Evolutionary conservation across 2,888 invertebrate genomes (phyloP).

Genomic region (Norana najaformis): DNA sequence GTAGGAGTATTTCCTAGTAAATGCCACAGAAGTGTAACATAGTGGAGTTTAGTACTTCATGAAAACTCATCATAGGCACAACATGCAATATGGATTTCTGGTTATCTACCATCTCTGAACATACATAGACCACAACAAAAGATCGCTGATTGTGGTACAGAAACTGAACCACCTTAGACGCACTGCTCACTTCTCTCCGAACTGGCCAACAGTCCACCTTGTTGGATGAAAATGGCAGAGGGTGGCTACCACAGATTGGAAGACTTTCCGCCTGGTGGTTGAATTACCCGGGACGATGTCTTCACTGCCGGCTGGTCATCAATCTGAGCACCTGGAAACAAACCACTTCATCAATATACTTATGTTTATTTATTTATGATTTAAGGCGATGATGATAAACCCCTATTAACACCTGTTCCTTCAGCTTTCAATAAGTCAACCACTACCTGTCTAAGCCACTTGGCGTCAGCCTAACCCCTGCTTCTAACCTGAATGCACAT

Average conservation of each 20-base stretch:
- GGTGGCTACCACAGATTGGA: constrained; percentile 40
- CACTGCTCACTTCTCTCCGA: background rate
- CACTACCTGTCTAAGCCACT: background rate
- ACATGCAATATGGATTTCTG: background rate
- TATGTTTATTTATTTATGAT: background rate
- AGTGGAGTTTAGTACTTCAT: background rate
- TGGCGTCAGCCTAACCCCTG: no score
- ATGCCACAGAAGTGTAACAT: background rate
- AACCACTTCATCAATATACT: constrained; percentile 45
- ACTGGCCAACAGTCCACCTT: background rate
- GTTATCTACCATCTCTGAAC: background rate
- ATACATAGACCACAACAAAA: background rate
- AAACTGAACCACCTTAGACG: background rate
- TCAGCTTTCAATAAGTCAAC: background rate
- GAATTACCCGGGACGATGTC: constrained; percentile 48
- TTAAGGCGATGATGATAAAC: background rate
- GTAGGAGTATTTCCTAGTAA: background rate
- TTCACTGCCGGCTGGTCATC: constrained; percentile 37
- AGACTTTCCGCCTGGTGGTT: constrained; percentile 58
- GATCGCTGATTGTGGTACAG: background rate
- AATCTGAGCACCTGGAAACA: constrained; percentile 44
- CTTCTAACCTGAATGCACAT: background rate
- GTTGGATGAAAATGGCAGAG: background rate
- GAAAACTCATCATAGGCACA: background rate
- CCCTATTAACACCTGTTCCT: background rate